Evolutionary conservation across 2,888 invertebrate genomes (phyloP), one percentile per base, ranked within the genome.

Genomic region (Tiliacea aurago): DNA sequence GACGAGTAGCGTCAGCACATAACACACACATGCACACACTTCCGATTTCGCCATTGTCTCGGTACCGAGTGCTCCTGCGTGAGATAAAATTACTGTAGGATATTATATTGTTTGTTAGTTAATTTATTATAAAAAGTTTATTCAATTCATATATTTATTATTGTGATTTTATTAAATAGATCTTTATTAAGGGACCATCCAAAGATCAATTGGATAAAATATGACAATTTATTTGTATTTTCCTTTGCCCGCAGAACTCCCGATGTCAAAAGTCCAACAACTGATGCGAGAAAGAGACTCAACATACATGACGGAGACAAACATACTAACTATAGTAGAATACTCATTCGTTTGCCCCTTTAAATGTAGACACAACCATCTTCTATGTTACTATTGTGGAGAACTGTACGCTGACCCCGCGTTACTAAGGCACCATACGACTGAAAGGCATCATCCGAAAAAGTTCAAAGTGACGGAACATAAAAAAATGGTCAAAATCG

Each of bases 401-500:
- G 87, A 90, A 6, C 81, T 88, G 0, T 94, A 90, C 85, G 78
- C 89, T 0, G 94, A 95, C 33, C 95, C 95, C 0, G 49, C 70
- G 0, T 15, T 86, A 0, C 70, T 96, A 0, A 73, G 95, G 1
- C 83, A 89, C 0, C 96, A 96, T 45, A 94, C 93, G 0, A 58
- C 81, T 0, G 78, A 78, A 0, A 45, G 56, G 0, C 95, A 90
- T 62, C 87, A 92, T 13, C 94, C 95, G 2, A 94, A 93, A 58
- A 93, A 92, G 43, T 96, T 96, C 83, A 94, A 94, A 86, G 90
- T 95, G 0, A 90, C 90, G 0, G 95, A 95, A 23, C 92, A 94
- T 65, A 95, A 94, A 18, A 94, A 93, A n/a, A 95, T 95, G 93
- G 88, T 95, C 0, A 96, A 96, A 86, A 80, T 96, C 18, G 96